Evolutionary conservation across 2,888 invertebrate genomes (phyloP).

Genomic region (Yponomeuta malinellus): DNA sequence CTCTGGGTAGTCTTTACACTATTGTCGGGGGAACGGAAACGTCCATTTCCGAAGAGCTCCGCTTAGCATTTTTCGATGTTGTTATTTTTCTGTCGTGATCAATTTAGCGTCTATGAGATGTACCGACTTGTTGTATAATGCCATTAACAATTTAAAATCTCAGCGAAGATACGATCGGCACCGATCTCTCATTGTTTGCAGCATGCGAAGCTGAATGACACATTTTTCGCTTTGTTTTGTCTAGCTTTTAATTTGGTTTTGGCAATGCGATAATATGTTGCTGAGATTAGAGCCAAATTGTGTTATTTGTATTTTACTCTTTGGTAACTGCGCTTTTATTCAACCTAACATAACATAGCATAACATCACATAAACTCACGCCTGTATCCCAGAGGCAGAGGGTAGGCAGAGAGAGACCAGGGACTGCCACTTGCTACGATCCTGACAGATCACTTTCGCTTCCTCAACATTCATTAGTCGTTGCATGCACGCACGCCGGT

Average conservation of each 20-base stretch:
- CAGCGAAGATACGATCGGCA: not conserved
- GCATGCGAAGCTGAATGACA: not conserved
- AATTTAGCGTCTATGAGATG: not conserved
- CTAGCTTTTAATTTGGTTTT: not conserved
- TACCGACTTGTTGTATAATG: not conserved
- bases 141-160: not conserved
- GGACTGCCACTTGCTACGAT: too few species aligned
- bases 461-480: too few species aligned
- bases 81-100: not conserved
- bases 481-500: too few species aligned
- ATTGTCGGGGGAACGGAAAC: slow-evolving; percentile 12
- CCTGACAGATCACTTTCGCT: too few species aligned
- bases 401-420: too few species aligned
- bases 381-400: too few species aligned
- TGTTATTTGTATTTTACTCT: not conserved
- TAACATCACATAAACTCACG: too few species aligned
- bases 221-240: not conserved
- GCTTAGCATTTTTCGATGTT: not conserved
- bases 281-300: not conserved
- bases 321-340: too few species aligned
- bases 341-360: too few species aligned
- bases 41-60: slow-evolving; percentile 8
- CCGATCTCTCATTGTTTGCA: not conserved
- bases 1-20: not conserved
- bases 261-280: not conserved